phyloP scores from a whole-genome alignment of 2,888 invertebrate genomes.

The Acanthococcus lagerstroemiae region DNA sequence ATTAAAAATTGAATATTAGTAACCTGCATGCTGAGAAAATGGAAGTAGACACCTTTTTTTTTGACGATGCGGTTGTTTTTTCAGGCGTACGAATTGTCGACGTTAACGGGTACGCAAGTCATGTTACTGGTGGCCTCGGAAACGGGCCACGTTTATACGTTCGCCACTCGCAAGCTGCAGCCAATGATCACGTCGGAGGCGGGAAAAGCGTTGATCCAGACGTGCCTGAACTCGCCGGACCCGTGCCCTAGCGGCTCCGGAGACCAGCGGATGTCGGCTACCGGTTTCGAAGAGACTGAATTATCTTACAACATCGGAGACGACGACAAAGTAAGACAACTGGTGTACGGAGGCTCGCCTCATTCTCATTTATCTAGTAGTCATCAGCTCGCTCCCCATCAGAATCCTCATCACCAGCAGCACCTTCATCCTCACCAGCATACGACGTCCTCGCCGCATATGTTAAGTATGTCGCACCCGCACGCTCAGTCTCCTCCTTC shows the following conservation, averaged over 20 bases:
- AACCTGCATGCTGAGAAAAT: no score
- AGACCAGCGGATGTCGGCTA: constrained; percentile 96
- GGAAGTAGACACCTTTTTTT: no score
- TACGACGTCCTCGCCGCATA: constrained; percentile 46
- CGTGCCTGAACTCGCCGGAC: constrained; percentile 95
- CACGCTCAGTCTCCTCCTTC: constrained; percentile 47
- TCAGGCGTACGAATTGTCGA: constrained; percentile 98
- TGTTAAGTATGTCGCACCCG: constrained; percentile 55
- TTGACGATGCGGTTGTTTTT: no score
- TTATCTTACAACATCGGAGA: constrained; percentile 91
- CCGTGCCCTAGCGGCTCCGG: constrained; percentile 51
- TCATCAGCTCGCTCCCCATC: constrained; percentile 42
- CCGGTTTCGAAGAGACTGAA: constrained; percentile 97
- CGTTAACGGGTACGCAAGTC: constrained; percentile 97
- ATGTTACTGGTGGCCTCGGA: constrained; percentile 98
- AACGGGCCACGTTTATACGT: constrained; percentile 99
- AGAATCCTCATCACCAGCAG: constrained; percentile 43
- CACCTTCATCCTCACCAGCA: constrained; percentile 41
- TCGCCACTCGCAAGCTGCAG: constrained; percentile 95
- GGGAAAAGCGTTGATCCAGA: constrained; percentile 96
- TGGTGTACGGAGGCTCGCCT: constrained; percentile 67
- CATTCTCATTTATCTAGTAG: constrained; percentile 37
- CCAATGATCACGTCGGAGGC: constrained; percentile 98
- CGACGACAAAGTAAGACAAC: constrained; percentile 95
- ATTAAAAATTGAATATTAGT: no score